A percentile compares a stretch with the other conserved stretches of the same genome.
These are phyloP conservation scores for Platysteira castanea DNA, from an alignment of 2,113 vertebrate genomes.

Conservation along the genomic window DNA sequence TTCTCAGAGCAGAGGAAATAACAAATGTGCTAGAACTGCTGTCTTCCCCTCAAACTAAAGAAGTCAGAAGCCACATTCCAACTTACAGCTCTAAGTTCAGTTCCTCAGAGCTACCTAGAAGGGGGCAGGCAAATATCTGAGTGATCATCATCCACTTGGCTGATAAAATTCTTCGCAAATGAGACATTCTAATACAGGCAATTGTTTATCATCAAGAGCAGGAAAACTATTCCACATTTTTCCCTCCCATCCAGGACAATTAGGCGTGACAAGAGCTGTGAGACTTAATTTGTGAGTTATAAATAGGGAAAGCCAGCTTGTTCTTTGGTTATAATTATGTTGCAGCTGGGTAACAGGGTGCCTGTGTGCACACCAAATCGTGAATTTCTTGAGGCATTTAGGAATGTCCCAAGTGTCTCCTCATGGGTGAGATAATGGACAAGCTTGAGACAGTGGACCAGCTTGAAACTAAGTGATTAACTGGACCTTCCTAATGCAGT, in stretches of 20 bases:
- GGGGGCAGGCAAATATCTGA: background rate
- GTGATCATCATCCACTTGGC: background rate
- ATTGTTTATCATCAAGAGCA: background rate
- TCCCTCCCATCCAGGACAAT: background rate
- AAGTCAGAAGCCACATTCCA: background rate
- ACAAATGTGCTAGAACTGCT: background rate
- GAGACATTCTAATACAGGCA: background rate
- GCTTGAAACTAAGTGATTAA: background rate
- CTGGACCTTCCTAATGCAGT: background rate
- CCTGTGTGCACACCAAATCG: background rate
- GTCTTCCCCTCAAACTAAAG: background rate
- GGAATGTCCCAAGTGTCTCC: background rate
- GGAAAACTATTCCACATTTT: background rate
- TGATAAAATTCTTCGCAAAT: background rate
- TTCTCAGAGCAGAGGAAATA: background rate
- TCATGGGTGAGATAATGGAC: background rate
- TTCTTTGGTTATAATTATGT: background rate
- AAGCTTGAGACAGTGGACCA: background rate
- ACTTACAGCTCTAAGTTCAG: background rate
- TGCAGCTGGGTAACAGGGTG: background rate
- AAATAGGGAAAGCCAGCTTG: background rate
- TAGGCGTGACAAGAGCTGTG: background rate
- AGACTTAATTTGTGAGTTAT: background rate
- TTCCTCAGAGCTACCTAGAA: background rate
- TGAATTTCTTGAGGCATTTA: background rate